Evolutionary conservation across 2,113 vertebrate genomes (phyloP).

Genomic region (human): GRCh38 chr9:129528001-129528500

Average conservation of each 20-base stretch:
- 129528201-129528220: background rate
- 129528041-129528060: background rate
- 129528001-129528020: background rate
- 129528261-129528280: background rate
- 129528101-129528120: background rate
- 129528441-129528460: background rate
- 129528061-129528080: background rate
- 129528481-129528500: background rate
- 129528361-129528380: background rate
- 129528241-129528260: background rate
- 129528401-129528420: background rate
- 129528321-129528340: background rate
- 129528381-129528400: background rate
- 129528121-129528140: background rate
- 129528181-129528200: background rate
- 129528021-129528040: background rate
- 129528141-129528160: background rate
- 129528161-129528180: background rate
- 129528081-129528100: background rate
- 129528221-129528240: background rate
- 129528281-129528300: background rate
- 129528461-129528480: background rate
- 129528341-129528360: background rate
- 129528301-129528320: background rate
- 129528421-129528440: background rate